These are phyloP conservation scores for Danio jaintianensis DNA, from an alignment of 2,797 vertebrate species.

Conservation along the genomic window DNA sequence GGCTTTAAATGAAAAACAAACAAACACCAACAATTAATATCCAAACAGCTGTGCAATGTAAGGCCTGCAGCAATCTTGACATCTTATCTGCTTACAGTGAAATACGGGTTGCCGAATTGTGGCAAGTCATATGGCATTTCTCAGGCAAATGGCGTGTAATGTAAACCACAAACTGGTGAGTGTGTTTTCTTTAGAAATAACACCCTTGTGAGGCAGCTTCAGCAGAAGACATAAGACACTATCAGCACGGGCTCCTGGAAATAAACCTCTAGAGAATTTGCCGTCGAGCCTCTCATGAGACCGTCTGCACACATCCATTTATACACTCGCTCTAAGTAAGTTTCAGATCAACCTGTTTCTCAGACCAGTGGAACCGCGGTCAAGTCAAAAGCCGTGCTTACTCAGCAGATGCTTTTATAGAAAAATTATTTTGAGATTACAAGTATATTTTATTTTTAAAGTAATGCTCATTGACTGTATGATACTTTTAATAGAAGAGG, in stretches of 20 bases:
- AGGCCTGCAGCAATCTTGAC: background rate
- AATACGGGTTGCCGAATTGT: conserved; percentile 18
- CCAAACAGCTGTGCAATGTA: background rate
- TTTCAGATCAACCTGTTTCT: background rate
- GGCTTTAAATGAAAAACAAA: background rate
- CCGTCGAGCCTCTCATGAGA: conserved; percentile 7
- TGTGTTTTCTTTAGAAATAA: conserved; percentile 17
- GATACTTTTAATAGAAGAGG: background rate
- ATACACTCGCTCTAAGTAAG: background rate
- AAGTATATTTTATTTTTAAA: background rate
- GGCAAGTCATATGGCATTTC: conserved; percentile 10
- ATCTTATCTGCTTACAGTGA: conserved; percentile 11
- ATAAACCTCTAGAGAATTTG: background rate
- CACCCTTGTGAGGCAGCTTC: background rate
- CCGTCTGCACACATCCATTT: background rate
- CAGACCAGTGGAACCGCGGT: background rate
- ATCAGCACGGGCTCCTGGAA: conserved; percentile 4
- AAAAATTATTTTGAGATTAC: background rate
- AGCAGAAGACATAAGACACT: background rate
- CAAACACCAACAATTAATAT: background rate
- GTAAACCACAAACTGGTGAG: conserved; percentile 12
- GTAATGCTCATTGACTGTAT: background rate
- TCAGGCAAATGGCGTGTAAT: background rate
- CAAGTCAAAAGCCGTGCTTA: background rate
- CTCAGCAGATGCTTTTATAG: background rate